Conservation (phyloP, 2,797 vertebrate species). For the Labroides dimidiatus region DNA sequence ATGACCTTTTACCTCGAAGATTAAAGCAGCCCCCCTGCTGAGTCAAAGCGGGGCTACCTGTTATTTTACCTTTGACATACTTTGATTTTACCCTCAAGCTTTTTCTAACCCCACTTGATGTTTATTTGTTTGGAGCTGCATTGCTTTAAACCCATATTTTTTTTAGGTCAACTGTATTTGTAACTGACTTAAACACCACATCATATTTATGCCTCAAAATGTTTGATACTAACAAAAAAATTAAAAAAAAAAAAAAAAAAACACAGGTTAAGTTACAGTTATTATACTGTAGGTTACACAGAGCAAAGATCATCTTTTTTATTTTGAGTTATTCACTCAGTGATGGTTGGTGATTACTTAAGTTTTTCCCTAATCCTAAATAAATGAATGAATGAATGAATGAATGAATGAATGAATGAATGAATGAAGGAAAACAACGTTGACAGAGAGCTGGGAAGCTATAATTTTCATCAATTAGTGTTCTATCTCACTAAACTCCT, state of each 20-base stretch:
- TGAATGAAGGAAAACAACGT: too few relatives aligned
- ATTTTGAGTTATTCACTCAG: neutral
- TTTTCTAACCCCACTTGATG: neutral
- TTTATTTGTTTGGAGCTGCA: neutral
- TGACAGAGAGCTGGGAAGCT: too few relatives aligned
- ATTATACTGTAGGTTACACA: neutral
- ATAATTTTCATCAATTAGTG: too few relatives aligned
- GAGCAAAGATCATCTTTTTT: neutral
- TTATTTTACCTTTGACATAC: neutral
- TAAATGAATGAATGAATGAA: too few relatives aligned
- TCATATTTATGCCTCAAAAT: neutral
- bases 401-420: too few relatives aligned
- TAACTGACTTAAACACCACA: neutral
- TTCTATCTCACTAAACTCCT: too few relatives aligned
- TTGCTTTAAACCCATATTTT: neutral
- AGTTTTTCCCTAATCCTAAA: too few relatives aligned
- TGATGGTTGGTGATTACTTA: too few relatives aligned
- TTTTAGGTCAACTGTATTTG: neutral
- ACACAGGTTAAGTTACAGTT: neutral
- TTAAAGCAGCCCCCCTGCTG: neutral
- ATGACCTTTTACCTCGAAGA: constrained; percentile 5
- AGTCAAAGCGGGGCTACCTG: neutral
- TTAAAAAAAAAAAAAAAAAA: too few relatives aligned
- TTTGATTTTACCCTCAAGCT: constrained; percentile 17
- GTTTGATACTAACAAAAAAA: too few relatives aligned